Base-by-base conservation (phyloP, 2,113 vertebrate species). In the Tauraco erythrolophus region DNA sequence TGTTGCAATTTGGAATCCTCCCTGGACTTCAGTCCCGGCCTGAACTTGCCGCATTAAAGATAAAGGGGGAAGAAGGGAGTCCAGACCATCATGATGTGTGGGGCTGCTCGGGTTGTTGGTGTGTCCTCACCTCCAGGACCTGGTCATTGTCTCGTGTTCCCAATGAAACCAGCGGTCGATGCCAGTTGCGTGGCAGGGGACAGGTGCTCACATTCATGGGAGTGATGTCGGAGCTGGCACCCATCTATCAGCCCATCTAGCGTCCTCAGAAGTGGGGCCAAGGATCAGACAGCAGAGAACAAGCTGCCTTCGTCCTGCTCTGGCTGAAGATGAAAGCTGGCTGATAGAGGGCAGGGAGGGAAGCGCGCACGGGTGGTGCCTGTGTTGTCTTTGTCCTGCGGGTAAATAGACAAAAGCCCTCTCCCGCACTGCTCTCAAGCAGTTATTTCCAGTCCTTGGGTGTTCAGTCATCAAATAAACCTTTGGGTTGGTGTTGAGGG, bases 71-170 rank as follows among this genome's bases (percentile, higher is more conserved):
- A 46, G 0, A 1, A 54, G 69, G 58, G 56, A 24, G 46, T 35
- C 7, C 56, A 14, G 72, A 2, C 16, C 6, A 0, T 24, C 0
- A 4, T 5, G 35, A 57, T 64, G 19, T 1, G 0, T 2, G 37
- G 66, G 28, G 56, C 35, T 80, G 57, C 60, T 43, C 43, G 30
- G 85, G 71, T 25, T 30, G 9, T 19, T 11, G 24, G 24, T 7
- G 25, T 46, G n/a, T 9, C 72, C 31, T 18, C 77, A 54, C 33
- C 48, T 33, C 39, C 61, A 16, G 56, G 71, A 35, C 16, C 17
- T 72, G 69, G 33, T 5, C 2, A 1, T 33, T 43, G 14, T 33
- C 35, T 12, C 10, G 1, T 66, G 53, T 77, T 18, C 70, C 43
- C 53, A 4, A 28, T 65, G 61, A 41, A 51, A 22, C 0, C 1